These are phyloP conservation scores for Eupithecia dodoneata DNA, from an alignment of 2,888 invertebrate genomes.

Conservation along the genomic window DNA sequence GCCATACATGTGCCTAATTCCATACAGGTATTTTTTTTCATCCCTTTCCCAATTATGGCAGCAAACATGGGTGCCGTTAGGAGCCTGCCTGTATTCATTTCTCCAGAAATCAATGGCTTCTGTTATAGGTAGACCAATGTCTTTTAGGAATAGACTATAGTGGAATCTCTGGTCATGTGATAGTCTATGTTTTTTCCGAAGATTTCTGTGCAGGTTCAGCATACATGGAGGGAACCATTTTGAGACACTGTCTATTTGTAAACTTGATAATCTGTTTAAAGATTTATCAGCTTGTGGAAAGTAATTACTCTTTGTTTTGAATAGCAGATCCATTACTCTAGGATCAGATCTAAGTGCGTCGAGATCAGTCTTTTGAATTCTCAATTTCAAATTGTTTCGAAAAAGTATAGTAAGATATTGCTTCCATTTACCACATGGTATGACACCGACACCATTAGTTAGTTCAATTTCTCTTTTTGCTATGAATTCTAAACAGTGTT, in stretches of 20 bases:
- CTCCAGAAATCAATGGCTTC: slow-evolving; percentile 87
- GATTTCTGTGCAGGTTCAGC: slow-evolving; percentile 82
- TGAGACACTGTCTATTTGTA: slow-evolving; percentile 72
- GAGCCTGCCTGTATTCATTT: slow-evolving; percentile 84
- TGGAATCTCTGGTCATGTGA: slow-evolving; percentile 86
- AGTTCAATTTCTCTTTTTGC: slow-evolving; percentile 80
- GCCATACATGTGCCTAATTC: slow-evolving; percentile 89
- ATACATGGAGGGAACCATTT: slow-evolving; percentile 86
- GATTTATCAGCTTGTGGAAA: slow-evolving; percentile 44
- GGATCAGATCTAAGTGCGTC: slow-evolving; percentile 63
- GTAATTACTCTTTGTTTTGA: slow-evolving; percentile 56
- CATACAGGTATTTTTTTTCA: slow-evolving; percentile 86
- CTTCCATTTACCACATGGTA: slow-evolving; percentile 85
- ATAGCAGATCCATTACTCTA: slow-evolving; percentile 64
- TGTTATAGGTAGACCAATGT: slow-evolving; percentile 86
- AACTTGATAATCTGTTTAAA: slow-evolving; percentile 54
- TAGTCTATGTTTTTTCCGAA: slow-evolving; percentile 85
- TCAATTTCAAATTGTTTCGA: slow-evolving; percentile 66
- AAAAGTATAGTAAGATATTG: slow-evolving; percentile 77
- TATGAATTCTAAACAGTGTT: slow-evolving; percentile 81
- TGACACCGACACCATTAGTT: slow-evolving; percentile 74
- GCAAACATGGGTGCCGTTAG: slow-evolving; percentile 77
- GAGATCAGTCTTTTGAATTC: slow-evolving; percentile 60
- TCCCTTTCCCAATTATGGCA: slow-evolving; percentile 86
- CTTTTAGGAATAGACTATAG: slow-evolving; percentile 88